Percentiles rank a stretch among this genome's conserved stretches.
Conservation (phyloP, 2,888 invertebrate species). For the Stenoptilia bipunctidactyla region DNA sequence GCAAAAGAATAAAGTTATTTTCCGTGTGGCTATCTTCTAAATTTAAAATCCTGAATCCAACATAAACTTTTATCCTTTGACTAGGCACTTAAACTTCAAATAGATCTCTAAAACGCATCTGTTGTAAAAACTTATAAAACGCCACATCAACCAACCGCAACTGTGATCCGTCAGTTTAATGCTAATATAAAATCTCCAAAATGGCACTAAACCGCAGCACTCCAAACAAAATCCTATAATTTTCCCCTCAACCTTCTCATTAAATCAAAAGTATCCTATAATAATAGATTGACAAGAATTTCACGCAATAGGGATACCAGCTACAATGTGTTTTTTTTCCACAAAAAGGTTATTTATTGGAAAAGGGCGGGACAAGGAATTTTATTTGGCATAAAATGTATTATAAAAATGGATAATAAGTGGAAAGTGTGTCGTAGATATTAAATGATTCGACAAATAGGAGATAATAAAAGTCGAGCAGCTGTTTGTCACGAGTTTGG, state of each 20-base stretch:
- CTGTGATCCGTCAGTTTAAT: too few species aligned
- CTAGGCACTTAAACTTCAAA: too few species aligned
- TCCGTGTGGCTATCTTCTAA: too few species aligned
- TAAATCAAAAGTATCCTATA: slow-evolving; percentile 15
- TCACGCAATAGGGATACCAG: slow-evolving; percentile 31
- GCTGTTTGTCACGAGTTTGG: slow-evolving; percentile 13
- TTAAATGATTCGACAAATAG: slow-evolving; percentile 51
- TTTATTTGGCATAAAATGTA: slow-evolving; percentile 64
- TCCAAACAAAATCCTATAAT: not conserved
- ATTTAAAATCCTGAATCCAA: too few species aligned
- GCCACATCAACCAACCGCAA: too few species aligned
- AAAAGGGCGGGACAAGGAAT: slow-evolving; percentile 41
- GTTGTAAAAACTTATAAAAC: too few species aligned
- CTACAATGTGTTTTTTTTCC: slow-evolving; percentile 7
- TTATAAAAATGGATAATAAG: slow-evolving; percentile 60
- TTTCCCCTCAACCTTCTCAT: not conserved
- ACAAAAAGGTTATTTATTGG: slow-evolving; percentile 26
- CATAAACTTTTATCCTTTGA: too few species aligned
- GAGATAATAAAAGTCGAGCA: slow-evolving; percentile 2
- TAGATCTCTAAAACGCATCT: too few species aligned
- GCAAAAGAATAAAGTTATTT: too few species aligned
- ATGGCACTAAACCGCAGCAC: not conserved
- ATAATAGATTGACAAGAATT: slow-evolving; percentile 27
- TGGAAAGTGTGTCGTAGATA: slow-evolving; percentile 51
- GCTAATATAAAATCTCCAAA: slow-evolving; percentile 6